phyloP scores from a whole-genome alignment of 2,888 invertebrate species.

The Deroplatys truncata region DNA sequence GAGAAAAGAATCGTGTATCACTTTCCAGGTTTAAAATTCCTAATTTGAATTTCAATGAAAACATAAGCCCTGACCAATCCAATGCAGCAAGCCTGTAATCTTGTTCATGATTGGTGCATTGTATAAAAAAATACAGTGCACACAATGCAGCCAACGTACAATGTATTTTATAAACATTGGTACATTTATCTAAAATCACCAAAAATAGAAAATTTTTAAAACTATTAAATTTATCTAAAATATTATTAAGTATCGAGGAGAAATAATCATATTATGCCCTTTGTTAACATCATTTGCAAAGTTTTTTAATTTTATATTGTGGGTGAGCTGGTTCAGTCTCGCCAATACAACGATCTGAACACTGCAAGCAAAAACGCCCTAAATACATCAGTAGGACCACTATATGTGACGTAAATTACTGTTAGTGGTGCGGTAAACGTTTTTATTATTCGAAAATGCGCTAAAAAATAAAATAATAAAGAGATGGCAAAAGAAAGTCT shows the following conservation, averaged over 20 bases:
- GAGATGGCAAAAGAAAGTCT: neutral
- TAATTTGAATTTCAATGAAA: neutral
- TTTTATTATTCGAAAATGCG: neutral
- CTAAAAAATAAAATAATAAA: neutral
- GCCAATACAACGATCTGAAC: neutral
- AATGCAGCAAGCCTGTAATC: neutral
- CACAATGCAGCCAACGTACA: neutral
- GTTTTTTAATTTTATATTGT: neutral
- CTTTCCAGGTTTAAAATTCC: neutral
- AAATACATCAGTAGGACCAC: neutral
- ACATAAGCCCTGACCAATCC: neutral
- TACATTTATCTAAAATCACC: too few relatives aligned
- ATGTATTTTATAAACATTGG: too few relatives aligned
- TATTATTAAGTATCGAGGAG: neutral
- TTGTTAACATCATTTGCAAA: neutral
- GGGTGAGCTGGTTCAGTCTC: neutral
- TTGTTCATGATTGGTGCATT: neutral
- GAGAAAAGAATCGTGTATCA: neutral
- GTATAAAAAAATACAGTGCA: neutral
- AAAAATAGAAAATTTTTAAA: too few relatives aligned
- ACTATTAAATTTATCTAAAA: too few relatives aligned
- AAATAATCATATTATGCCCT: neutral
- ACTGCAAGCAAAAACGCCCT: neutral
- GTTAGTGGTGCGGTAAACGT: neutral
- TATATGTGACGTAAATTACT: neutral